Percentiles rank a stretch among this genome's conserved stretches.
Conservation (phyloP, 2,797 vertebrate species). For the Poecilia velifera region DNA sequence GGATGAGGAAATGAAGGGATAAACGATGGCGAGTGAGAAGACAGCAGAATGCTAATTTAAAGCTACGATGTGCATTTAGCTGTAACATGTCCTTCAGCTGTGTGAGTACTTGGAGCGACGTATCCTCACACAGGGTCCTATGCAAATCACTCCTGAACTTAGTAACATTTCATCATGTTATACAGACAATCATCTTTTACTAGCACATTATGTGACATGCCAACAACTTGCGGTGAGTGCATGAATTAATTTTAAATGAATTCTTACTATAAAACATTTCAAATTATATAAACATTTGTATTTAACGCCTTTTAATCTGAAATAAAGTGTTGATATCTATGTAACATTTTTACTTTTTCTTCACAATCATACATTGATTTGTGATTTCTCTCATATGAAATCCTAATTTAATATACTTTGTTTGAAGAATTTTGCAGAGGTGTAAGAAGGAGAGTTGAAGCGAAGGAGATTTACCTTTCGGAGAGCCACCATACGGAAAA, state of each 20-base stretch:
- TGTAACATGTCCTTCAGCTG: background rate
- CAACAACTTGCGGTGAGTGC: background rate
- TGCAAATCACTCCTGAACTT: background rate
- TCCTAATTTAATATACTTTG: background rate
- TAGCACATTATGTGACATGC: background rate
- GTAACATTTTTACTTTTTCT: background rate
- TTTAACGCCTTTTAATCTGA: background rate
- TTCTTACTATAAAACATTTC: background rate
- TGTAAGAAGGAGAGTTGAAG: background rate
- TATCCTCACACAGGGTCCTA: background rate
- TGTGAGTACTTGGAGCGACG: background rate
- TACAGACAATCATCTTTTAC: background rate
- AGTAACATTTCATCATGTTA: background rate
- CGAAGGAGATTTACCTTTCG: constrained; percentile 82
- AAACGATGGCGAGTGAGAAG: background rate
- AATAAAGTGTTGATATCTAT: background rate
- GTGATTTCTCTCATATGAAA: background rate
- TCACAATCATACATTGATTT: background rate
- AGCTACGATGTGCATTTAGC: background rate
- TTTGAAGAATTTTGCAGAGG: background rate
- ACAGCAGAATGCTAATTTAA: constrained; percentile 1
- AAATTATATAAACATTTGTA: background rate
- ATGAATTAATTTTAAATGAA: background rate
- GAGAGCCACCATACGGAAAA: constrained; percentile 89
- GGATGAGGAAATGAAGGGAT: constrained; percentile 12